Evolutionary conservation across 2,797 vertebrate species (phyloP).

Genomic region (Cossypha niveicapilla): DNA sequence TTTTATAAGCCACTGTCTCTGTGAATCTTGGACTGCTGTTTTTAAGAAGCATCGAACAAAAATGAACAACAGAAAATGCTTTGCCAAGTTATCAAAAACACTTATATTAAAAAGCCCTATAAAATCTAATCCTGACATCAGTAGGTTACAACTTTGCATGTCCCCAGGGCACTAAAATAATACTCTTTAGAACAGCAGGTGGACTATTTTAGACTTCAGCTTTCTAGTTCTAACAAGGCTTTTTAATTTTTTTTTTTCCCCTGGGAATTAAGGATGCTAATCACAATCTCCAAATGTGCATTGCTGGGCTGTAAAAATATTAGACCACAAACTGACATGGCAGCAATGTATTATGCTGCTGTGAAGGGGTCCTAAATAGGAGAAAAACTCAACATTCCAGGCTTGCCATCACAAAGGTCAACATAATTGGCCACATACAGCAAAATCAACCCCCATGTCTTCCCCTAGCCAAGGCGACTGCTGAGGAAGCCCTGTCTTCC

Average conservation of each 20-base stretch:
- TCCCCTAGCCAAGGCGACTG: constrained; percentile 66
- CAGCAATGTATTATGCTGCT: constrained; percentile 61
- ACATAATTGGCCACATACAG: constrained; percentile 82
- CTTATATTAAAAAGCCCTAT: constrained; percentile 64
- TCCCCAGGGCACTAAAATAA: constrained; percentile 83
- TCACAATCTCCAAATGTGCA: constrained; percentile 80
- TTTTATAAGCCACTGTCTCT: constrained; percentile 30
- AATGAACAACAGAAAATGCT: constrained; percentile 63
- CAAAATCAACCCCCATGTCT: constrained; percentile 75
- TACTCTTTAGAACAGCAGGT: constrained; percentile 81
- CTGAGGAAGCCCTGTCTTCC: constrained; percentile 71
- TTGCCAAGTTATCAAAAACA: constrained; percentile 73
- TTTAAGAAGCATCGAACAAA: constrained; percentile 29
- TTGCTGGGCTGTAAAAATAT: constrained; percentile 76
- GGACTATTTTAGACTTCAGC: constrained; percentile 79
- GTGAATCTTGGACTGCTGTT: neutral
- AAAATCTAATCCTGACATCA: constrained; percentile 80
- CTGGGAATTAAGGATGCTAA: constrained; percentile 80
- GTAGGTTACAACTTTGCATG: constrained; percentile 79
- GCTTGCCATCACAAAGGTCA: constrained; percentile 80
- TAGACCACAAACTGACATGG: constrained; percentile 76
- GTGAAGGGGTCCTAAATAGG: constrained; percentile 74
- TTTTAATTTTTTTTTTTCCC: constrained; percentile 57
- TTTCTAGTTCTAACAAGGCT: constrained; percentile 78
- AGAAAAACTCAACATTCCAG: constrained; percentile 74